These are phyloP conservation scores for Climacteris rufus DNA, from an alignment of 2,113 vertebrate genomes.

Conservation along the genomic window DNA sequence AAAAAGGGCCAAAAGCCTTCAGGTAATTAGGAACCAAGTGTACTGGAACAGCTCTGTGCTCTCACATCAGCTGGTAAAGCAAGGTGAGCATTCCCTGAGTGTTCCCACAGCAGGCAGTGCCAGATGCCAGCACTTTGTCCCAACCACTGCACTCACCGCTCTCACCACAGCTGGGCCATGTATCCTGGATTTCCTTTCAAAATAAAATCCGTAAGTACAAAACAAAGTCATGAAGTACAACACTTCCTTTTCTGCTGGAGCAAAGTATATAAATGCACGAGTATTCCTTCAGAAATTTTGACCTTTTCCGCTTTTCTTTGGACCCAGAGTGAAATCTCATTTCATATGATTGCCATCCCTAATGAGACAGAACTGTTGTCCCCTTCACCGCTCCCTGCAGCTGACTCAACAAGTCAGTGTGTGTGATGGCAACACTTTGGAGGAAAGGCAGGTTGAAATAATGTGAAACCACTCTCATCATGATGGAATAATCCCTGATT, in stretches of 20 bases:
- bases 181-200: neutral
- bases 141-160: neutral
- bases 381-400: neutral
- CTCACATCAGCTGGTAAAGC: neutral
- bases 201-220: neutral
- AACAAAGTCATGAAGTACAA: neutral
- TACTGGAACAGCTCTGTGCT: neutral
- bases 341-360: neutral
- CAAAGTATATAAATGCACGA: neutral
- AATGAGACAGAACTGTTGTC: neutral
- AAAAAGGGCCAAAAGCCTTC: fast-evolving
- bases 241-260: neutral
- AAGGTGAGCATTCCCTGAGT: neutral
- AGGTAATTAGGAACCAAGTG: neutral
- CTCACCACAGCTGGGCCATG: neutral
- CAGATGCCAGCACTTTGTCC: neutral
- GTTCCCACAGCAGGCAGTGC: fast-evolving
- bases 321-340: neutral
- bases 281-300: neutral
- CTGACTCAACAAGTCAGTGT: neutral
- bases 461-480: neutral
- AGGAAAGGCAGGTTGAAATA: neutral
- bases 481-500: neutral
- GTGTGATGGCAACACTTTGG: neutral
- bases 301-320: conserved; percentile 10